phyloP scores from a whole-genome alignment of 1,140 invertebrate genomes.

The Drosophila insularis region DNA sequence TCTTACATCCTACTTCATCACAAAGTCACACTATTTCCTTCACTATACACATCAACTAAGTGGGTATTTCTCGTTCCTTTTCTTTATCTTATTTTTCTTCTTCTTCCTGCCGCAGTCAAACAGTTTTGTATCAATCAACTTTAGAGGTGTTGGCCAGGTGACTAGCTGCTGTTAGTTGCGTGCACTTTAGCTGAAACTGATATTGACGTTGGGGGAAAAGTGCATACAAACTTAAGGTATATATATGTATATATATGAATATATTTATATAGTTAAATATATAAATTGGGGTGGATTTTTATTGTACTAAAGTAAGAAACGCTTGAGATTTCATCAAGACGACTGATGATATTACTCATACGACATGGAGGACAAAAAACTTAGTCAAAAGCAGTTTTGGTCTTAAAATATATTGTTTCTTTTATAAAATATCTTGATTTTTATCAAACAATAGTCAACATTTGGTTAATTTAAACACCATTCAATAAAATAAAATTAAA shows the following conservation, averaged over 20 bases:
- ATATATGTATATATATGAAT: slow-evolving; percentile 43
- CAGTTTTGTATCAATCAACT: slow-evolving; percentile 73
- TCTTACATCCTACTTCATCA: too few relatives aligned
- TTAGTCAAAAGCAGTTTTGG: neutral
- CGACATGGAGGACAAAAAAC: neutral
- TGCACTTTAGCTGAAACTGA: slow-evolving; percentile 73
- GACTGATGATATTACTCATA: neutral
- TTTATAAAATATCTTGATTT: too few relatives aligned
- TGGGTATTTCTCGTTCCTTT: slow-evolving; percentile 1
- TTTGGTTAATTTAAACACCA: too few relatives aligned
- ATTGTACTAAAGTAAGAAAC: neutral
- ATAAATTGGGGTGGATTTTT: slow-evolving; percentile 5
- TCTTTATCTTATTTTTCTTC: too few relatives aligned
- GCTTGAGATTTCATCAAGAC: neutral
- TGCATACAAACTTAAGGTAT: slow-evolving; percentile 22
- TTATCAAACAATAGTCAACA: too few relatives aligned
- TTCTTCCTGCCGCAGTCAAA: slow-evolving; percentile 40
- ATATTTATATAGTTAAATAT: too few relatives aligned
- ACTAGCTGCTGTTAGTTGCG: slow-evolving; percentile 58
- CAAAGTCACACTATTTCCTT: slow-evolving; percentile 1
- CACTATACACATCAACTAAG: slow-evolving; percentile 26
- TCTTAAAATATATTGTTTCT: too few relatives aligned
- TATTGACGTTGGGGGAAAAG: slow-evolving; percentile 61
- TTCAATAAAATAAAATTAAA: too few relatives aligned
- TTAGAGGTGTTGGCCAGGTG: slow-evolving; percentile 61